Base-by-base conservation (phyloP, 2,113 vertebrate species). In the Tricholaema leucomelas region DNA sequence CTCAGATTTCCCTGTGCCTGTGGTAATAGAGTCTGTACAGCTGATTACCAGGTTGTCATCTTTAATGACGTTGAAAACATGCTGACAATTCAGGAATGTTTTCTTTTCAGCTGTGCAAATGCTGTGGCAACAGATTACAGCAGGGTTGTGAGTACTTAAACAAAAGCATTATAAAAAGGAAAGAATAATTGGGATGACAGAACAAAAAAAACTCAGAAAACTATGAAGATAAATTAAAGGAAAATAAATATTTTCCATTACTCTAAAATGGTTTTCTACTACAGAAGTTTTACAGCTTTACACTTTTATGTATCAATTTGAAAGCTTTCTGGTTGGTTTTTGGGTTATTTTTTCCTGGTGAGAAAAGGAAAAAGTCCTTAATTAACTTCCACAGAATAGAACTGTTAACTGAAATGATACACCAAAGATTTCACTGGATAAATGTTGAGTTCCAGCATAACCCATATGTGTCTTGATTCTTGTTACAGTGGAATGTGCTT, bases 21-120 rank as follows among this genome's bases (percentile, higher is more conserved):
- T 61, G 74, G 44, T 65, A 90, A 75, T 93, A 42, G 13, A 82
- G 88, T 36, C 91, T 92, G 69, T 88, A 91, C 79, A 92, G 85
- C 46, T 94, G 95, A 96, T 96, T 94, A 94, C 92, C 88, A 94
- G 69, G 93, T 91, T 97, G 94, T 94, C 96, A 94, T 87, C 90
- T 95, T 94, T 90, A 97, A 97, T 96, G 93, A 97, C 95, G 90
- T 94, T 94, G 91, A 96, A 97, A 97, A 96, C 72, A 86, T 71
- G 81, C 87, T 96, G 90, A 96, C 82, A 94, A 94, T 87, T 94
- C 92, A 86, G 82, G 71, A 94, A 88, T 80, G 88, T 95, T 95
- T 97, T 92, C 86, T 91, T 94, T 94, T 96, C 84, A 94, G 92
- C 92, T 91, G 73, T 91, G 64, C 87, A 94, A 96, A 93, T 94